Base-by-base conservation (phyloP, 2,888 invertebrate genomes). In the Thecocarcelia acutangulata region DNA sequence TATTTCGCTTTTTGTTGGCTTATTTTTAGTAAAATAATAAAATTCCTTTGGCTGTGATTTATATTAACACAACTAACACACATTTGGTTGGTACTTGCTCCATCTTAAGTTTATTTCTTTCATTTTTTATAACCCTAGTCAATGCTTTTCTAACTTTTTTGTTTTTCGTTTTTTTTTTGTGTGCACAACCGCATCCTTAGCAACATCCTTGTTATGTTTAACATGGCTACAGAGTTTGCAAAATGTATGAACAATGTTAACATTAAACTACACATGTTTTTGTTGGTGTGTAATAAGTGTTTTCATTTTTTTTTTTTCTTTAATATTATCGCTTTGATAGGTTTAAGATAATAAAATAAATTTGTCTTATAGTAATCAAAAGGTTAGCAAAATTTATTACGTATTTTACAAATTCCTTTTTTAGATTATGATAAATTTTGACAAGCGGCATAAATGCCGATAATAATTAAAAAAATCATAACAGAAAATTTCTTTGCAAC, bases 41-140 rank as follows among this genome's bases (percentile, higher is more conserved):
- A 61, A 77, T 50, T 64, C 52, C 46, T 24, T 54, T 66, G 56
- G 24, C 54, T 77, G 77, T 64, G 56, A 77, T 77, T 81, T 77
- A 74, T 82, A 52, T 64, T 19, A 40, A 19, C 61, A 37, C 28
- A 75, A 75, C 8, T 21, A 50, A 28, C 48, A 70, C 21, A 40
- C 58, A 66, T 40, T 28, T 75, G 40, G 24, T 42, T 19, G 5
- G 15, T 21, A 15, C 13, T 12, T 40, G 15, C 1, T 3, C 15
- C 42, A 11, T 11, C 24, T 40, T 1, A 46, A 8, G 1, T 17
- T 21, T 44, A 2, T 15, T 19, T 3, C 8, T 24, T 69, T 44
- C 15, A 21, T 54, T n/a, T 76, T 19, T 44, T 75, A 6, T 2
- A 42, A 28, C 17, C 33, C 33, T 9, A 8, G 33, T 33, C 9